Percentiles rank a stretch among this genome's conserved stretches.
Conservation (phyloP, 2,113 vertebrate species). For the Phainopepla nitens region DNA sequence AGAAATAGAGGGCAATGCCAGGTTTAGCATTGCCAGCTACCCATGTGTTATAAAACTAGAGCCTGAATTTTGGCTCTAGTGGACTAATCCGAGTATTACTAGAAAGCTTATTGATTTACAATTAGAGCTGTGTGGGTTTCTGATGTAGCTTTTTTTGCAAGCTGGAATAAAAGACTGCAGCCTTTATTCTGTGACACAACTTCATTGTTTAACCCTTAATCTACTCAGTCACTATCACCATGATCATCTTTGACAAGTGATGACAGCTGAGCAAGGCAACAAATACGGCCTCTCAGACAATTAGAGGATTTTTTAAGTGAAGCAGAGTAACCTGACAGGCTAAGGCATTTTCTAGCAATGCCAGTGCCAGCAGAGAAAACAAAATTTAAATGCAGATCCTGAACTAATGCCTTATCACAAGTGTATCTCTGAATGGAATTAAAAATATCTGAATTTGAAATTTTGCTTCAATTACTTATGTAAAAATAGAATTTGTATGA, state of each 20-base stretch:
- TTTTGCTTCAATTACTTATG: not conserved
- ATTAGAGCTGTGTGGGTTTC: not conserved
- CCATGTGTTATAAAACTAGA: constrained; percentile 1
- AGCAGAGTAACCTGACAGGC: not conserved
- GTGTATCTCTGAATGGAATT: not conserved
- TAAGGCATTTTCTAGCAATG: not conserved
- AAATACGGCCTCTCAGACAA: not conserved
- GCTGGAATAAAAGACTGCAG: not conserved
- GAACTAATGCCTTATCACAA: not conserved
- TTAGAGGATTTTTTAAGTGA: not conserved
- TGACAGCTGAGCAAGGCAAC: not conserved
- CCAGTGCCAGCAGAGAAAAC: not conserved
- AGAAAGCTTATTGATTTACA: constrained; percentile 27
- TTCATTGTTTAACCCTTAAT: not conserved
- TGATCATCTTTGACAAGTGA: not conserved
- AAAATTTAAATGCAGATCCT: not conserved
- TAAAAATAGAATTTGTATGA: not conserved
- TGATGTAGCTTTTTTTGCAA: not conserved
- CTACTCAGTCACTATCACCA: not conserved
- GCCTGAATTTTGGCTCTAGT: not conserved
- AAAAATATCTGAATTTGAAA: not conserved
- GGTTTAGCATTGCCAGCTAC: not conserved
- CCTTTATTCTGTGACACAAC: not conserved
- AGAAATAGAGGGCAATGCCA: constrained; percentile 25
- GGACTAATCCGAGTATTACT: constrained; percentile 25